Percentiles rank a stretch among this genome's conserved stretches.
Evolutionary conservation across 2,797 vertebrate species (phyloP).

Genomic region (Ctenopoma kingsleyae): DNA sequence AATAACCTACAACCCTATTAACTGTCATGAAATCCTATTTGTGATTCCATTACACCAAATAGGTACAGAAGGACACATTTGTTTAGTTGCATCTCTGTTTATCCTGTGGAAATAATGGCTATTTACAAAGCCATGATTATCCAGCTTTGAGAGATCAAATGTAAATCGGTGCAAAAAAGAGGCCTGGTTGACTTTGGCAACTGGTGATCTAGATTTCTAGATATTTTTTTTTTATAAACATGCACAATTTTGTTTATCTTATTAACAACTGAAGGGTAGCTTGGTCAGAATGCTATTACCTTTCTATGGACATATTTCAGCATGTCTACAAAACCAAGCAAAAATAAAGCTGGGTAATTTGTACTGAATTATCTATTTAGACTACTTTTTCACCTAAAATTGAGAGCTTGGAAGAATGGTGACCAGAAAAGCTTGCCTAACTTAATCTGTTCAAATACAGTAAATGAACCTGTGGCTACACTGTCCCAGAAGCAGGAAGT

Average conservation of each 20-base stretch:
- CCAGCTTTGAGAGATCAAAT: conserved; percentile 89
- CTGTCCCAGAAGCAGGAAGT: too few species aligned
- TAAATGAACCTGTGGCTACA: not conserved
- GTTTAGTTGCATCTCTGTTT: conserved; percentile 77
- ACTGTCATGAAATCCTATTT: conserved; percentile 77
- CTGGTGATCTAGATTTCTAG: conserved; percentile 39
- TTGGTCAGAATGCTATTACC: not conserved
- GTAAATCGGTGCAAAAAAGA: conserved; percentile 87
- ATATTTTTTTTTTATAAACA: conserved; percentile 23
- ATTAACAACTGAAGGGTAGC: not conserved
- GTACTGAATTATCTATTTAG: not conserved
- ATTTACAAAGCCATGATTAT: conserved; percentile 92
- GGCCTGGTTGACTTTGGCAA: conserved; percentile 67
- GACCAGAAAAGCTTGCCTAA: not conserved
- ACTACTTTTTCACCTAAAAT: not conserved
- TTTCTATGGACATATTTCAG: not conserved
- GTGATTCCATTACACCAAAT: conserved; percentile 78
- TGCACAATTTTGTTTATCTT: conserved; percentile 14
- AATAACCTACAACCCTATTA: conserved; percentile 72
- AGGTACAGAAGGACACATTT: conserved; percentile 72
- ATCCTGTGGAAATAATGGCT: conserved; percentile 86
- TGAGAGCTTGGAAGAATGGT: not conserved
- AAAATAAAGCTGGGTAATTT: not conserved
- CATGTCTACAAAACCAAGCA: not conserved
- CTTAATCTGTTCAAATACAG: not conserved